Evolutionary conservation across 2,113 vertebrate genomes (phyloP).

Genomic region (Aphelocoma coerulescens): DNA sequence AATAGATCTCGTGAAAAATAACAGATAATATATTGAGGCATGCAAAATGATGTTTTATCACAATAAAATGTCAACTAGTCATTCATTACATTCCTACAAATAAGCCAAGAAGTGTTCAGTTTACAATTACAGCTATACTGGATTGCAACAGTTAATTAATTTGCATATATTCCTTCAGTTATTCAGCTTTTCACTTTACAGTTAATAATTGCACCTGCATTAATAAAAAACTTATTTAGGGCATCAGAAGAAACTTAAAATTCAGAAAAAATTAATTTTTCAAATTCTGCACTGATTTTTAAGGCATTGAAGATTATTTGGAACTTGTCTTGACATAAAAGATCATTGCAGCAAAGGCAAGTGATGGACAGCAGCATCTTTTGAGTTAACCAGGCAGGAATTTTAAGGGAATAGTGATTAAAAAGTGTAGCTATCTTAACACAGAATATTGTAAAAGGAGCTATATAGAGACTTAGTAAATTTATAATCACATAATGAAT

Average conservation of each 20-base stretch:
- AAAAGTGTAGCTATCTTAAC: not conserved
- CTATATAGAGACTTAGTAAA: not conserved
- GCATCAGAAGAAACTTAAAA: not conserved
- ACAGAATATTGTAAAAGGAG: not conserved
- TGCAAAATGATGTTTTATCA: not conserved
- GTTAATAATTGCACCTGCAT: not conserved
- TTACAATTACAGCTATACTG: not conserved
- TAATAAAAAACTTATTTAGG: not conserved
- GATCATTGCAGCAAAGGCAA: not conserved
- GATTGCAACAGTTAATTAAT: not conserved
- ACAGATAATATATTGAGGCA: not conserved
- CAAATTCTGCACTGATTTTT: not conserved
- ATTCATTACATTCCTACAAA: constrained; percentile 33
- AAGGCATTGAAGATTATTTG: not conserved
- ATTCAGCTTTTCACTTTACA: not conserved
- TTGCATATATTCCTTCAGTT: not conserved
- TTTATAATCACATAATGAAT: not conserved
- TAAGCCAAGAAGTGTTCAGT: not conserved
- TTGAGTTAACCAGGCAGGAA: not conserved
- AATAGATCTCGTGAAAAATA: constrained; percentile 33
- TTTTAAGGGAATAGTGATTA: not conserved
- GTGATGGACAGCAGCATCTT: not conserved
- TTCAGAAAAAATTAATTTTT: not conserved
- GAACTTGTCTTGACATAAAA: not conserved
- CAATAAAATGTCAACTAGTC: not conserved